A percentile compares a stretch with the other conserved stretches of the same genome.
phyloP scores from a whole-genome alignment of 2,113 vertebrate species.

The Sylvia atricapilla region DNA sequence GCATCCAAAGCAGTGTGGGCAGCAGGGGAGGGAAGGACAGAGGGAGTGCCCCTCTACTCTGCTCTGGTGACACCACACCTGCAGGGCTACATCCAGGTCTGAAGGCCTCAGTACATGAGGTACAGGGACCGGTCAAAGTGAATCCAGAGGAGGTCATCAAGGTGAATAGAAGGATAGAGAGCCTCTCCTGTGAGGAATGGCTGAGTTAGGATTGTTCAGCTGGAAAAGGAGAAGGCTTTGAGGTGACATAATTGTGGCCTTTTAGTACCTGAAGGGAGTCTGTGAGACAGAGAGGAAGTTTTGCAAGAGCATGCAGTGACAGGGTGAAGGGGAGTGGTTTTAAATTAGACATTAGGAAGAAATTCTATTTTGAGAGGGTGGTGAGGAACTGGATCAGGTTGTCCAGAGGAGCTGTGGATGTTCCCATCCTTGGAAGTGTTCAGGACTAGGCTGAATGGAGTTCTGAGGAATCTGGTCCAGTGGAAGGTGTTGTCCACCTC shows the following conservation, averaged over 20 bases:
- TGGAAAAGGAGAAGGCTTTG: not conserved
- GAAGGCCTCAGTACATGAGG: fast-evolving
- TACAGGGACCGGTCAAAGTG: fast-evolving
- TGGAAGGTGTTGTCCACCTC: fast-evolving
- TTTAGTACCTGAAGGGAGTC: not conserved
- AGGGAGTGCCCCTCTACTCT: not conserved
- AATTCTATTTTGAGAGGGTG: not conserved
- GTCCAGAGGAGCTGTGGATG: not conserved
- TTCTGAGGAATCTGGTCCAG: not conserved
- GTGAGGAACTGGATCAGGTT: not conserved
- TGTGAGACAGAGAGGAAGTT: not conserved
- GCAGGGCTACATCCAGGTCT: not conserved
- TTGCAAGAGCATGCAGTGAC: not conserved
- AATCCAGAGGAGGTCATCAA: not conserved
- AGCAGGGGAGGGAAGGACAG: not conserved
- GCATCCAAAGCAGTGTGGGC: not conserved
- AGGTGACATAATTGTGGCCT: not conserved
- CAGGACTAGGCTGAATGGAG: not conserved
- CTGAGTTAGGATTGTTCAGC: not conserved
- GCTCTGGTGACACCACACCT: not conserved
- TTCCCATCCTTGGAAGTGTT: not conserved
- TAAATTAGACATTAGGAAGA: not conserved
- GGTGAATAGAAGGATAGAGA: no score
- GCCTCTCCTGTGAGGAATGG: not conserved
- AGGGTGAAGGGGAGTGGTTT: not conserved